These are phyloP conservation scores for Potamarius usumacintae DNA, from an alignment of 2,113 vertebrate genomes.

Conservation along the genomic window DNA sequence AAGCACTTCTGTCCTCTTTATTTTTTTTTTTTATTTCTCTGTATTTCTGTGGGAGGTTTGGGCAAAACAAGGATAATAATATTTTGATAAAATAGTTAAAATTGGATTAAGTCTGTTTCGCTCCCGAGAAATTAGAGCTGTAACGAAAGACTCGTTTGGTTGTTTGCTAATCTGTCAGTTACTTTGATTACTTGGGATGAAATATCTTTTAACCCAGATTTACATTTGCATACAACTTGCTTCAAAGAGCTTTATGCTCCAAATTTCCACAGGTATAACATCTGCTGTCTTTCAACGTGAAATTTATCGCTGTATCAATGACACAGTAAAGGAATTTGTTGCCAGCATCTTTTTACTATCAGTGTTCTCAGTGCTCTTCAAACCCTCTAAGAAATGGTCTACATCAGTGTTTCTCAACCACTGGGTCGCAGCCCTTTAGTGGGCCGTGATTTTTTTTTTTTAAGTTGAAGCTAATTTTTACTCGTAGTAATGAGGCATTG, in stretches of 20 bases:
- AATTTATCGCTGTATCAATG: background rate
- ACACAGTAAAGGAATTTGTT: background rate
- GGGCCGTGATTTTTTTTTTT: too few species aligned
- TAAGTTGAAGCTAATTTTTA: too few species aligned
- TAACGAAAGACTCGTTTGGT: background rate
- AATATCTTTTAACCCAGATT: background rate
- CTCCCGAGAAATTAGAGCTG: background rate
- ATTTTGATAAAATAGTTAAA: too few species aligned
- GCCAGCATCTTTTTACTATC: background rate
- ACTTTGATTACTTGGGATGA: too few species aligned
- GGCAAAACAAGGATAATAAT: too few species aligned
- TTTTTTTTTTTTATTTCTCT: too few species aligned
- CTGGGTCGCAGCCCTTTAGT: too few species aligned
- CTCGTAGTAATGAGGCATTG: too few species aligned
- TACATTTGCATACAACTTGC: background rate
- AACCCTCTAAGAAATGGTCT: background rate
- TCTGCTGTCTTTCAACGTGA: background rate
- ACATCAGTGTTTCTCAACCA: too few species aligned
- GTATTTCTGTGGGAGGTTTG: too few species aligned
- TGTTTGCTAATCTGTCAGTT: background rate
- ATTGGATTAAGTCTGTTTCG: too few species aligned
- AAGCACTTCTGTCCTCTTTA: too few species aligned
- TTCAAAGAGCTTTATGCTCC: background rate
- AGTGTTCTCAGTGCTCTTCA: background rate
- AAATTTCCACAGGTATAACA: background rate